Percentiles rank a stretch among this genome's conserved stretches.
These are phyloP conservation scores for Natator depressus DNA, from an alignment of 2,113 vertebrate species.

Conservation along the genomic window DNA sequence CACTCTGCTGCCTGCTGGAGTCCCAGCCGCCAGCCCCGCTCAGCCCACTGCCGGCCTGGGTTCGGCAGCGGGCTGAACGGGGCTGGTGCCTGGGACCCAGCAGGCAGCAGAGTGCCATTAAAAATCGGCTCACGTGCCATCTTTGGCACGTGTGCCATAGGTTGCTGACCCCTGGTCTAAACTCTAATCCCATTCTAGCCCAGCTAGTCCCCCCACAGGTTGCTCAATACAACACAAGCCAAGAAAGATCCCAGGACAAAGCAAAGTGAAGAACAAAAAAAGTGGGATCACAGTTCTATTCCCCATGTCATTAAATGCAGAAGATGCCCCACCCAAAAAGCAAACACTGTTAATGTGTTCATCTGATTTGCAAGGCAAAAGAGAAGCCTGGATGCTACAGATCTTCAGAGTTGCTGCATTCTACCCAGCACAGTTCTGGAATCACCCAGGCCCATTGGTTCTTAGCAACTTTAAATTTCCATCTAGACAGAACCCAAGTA, in stretches of 20 bases:
- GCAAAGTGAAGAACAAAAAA: fast-evolving
- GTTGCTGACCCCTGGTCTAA: no score
- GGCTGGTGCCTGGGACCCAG: no score
- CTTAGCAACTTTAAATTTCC: not conserved
- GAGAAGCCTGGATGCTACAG: not conserved
- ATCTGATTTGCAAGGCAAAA: not conserved
- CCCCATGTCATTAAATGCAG: not conserved
- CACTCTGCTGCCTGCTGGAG: no score
- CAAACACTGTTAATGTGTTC: not conserved
- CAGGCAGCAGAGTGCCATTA: no score
- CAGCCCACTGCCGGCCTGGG: no score
- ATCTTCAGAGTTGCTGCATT: not conserved
- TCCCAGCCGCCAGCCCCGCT: no score
- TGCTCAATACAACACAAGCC: not conserved
- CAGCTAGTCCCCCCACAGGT: not conserved
- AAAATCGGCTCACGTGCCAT: no score
- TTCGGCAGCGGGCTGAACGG: no score
- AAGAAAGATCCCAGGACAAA: not conserved
- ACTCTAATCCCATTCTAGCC: not conserved
- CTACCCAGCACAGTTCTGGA: fast-evolving
- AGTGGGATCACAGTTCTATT: fast-evolving
- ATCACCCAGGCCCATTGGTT: fast-evolving
- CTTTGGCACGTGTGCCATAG: no score
- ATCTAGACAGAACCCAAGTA: not conserved
- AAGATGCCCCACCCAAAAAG: not conserved